These are phyloP conservation scores for Aramus guarauna DNA, from an alignment of 2,113 vertebrate genomes.

Conservation along the genomic window DNA sequence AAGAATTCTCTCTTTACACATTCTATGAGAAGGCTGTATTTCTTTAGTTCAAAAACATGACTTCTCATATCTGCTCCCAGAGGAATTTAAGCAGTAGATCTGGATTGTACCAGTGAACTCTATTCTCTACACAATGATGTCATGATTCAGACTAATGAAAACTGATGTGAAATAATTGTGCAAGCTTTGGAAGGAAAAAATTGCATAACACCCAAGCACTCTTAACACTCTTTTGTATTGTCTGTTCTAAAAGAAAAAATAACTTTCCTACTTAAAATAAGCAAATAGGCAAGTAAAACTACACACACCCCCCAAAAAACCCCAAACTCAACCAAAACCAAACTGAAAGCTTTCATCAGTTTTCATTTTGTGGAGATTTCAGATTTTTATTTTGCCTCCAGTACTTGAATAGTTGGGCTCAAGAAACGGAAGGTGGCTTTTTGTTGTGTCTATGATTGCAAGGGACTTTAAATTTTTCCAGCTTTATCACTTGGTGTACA, in stretches of 20 bases:
- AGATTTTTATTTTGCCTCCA: not conserved
- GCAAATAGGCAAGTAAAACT: not conserved
- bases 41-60: constrained; percentile 38
- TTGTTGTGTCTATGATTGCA: not conserved
- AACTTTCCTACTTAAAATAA: not conserved
- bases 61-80: constrained; percentile 38
- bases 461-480: not conserved
- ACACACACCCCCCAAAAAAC: too few relatives aligned
- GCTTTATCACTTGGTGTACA: not conserved
- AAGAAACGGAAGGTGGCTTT: not conserved
- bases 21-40: constrained; percentile 34
- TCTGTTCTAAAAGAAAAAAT: not conserved
- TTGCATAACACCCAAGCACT: not conserved
- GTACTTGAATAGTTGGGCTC: not conserved
- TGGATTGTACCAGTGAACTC: constrained; percentile 31
- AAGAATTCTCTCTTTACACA: constrained; percentile 52
- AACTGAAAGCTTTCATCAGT: not conserved
- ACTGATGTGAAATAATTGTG: not conserved
- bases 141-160: constrained; percentile 17
- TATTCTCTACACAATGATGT: not conserved
- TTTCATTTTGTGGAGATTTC: not conserved
- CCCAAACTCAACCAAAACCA: not conserved
- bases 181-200: not conserved
- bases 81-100: constrained; percentile 32
- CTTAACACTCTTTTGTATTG: not conserved